Base-by-base conservation (phyloP, 2,888 invertebrate genomes). In the Drosophila subsilvestris region DNA sequence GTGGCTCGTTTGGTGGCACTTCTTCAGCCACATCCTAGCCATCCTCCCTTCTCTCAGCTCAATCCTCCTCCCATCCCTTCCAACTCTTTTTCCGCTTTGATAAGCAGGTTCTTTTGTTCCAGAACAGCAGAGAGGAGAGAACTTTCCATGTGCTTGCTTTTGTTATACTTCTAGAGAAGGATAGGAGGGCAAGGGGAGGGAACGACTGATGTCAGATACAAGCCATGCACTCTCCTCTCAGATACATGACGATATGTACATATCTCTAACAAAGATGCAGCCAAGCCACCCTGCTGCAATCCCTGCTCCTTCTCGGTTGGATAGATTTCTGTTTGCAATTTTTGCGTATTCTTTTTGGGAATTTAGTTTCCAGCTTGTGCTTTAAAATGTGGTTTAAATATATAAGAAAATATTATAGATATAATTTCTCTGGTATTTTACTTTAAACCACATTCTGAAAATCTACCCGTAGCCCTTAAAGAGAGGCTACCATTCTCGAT, bases 51-150 rank as follows among this genome's bases (percentile, higher is more conserved):
- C 45, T n/a, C 5, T 3, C 43, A 25, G 27, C 37, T 43, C 20
- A 14, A 27, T 17, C 17, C n/a, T 17, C 42, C 47, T 12, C 22
- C n/a, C 29, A 51, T 32, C 20, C 17, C 58, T 27, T 42, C 56
- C 69, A 80, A 87, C 87, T 87, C 87, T 82, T 85, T 86, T 85
- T 85, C 83, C 83, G 80, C 86, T 85, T 85, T 87, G 85, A 80
- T 87, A 85, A 83, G 80, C 85, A 87, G 70, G 79, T 73, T 73
- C 82, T 85, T 80, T 86, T 85, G 82, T 86, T 83, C 84, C 84
- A 75, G 20, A 60, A 37, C 45, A 57, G 43, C 45, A 45, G 43
- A 56, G 43, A 51, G 67, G 42, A 58, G 54, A 57, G 58, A 75
- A 67, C 65, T 73, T 80, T 83, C 76, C 75, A 83, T 80, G 70